Evolutionary conservation across 2,113 vertebrate species (phyloP).

Genomic region (Nannobrachium achirus): DNA sequence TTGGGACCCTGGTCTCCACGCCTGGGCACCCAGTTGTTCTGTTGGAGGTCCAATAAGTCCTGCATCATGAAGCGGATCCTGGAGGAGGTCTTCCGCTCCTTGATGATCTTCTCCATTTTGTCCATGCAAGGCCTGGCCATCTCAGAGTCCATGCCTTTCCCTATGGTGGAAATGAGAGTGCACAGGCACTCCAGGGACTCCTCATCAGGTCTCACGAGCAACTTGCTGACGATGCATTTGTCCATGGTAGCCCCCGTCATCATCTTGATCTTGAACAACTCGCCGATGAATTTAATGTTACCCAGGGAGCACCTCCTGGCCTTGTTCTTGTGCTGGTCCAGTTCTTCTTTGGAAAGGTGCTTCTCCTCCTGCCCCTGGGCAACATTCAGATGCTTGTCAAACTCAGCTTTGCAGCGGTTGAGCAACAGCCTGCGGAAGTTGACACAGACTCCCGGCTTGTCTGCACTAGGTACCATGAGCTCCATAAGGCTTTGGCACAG

Average conservation of each 20-base stretch:
- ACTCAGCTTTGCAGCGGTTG: slow-evolving; percentile 98
- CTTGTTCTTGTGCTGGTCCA: slow-evolving; percentile 87
- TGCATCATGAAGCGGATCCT: slow-evolving; percentile 98
- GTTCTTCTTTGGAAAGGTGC: slow-evolving; percentile 87
- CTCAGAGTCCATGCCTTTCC: slow-evolving; percentile 97
- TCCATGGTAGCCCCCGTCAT: slow-evolving; percentile 98
- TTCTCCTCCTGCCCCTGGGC: slow-evolving; percentile 87
- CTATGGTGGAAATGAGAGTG: slow-evolving; percentile 93
- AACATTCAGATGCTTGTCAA: slow-evolving; percentile 97
- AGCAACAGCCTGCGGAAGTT: slow-evolving; percentile 96
- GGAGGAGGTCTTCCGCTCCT: slow-evolving; percentile 95
- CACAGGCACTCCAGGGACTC: slow-evolving; percentile 98
- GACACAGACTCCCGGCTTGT: slow-evolving; percentile 87
- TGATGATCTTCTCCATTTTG: slow-evolving; percentile 98
- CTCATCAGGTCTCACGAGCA: slow-evolving; percentile 95
- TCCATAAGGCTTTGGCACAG: slow-evolving; percentile 53
- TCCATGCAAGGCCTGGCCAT: slow-evolving; percentile 98
- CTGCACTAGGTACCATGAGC: slow-evolving; percentile 93
- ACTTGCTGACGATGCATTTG: slow-evolving; percentile 92
- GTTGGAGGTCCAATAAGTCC: slow-evolving; percentile 92
- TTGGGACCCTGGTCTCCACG: slow-evolving; percentile 96
- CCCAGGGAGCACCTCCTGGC: slow-evolving; percentile 92
- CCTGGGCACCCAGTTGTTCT: slow-evolving; percentile 95
- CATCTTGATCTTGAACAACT: slow-evolving; percentile 99
- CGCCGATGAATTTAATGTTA: slow-evolving; percentile 98